Conservation (phyloP, 2,888 invertebrate species). For the Perithous albicinctus region DNA sequence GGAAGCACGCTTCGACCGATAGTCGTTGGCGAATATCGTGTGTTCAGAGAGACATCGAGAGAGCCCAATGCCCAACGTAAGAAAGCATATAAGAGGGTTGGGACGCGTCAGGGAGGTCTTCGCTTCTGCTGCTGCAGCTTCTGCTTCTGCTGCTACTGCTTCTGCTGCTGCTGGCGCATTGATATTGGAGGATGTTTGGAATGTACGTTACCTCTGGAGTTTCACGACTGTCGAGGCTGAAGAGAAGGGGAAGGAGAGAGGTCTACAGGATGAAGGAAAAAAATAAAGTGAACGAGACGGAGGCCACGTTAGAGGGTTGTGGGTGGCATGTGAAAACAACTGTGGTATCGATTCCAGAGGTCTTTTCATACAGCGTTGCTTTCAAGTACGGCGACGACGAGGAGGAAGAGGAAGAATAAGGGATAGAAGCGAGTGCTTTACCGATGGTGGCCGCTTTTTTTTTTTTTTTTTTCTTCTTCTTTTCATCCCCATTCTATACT, state of each 20-base stretch:
- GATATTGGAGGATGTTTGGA: conserved; percentile 58
- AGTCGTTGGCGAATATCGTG: conserved; percentile 55
- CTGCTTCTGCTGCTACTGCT: conserved; percentile 11
- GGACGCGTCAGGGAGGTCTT: conserved; percentile 14
- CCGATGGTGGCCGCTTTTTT: conserved; percentile 31
- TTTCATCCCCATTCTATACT: conserved; percentile 59
- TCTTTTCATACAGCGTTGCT: conserved; percentile 64
- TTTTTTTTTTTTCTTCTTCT: conserved; percentile 54
- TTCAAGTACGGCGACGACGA: conserved; percentile 60
- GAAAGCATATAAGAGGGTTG: conserved; percentile 42
- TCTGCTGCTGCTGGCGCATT: conserved; percentile 48
- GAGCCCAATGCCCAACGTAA: conserved; percentile 26
- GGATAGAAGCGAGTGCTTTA: conserved; percentile 9
- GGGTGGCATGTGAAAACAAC: conserved; percentile 65
- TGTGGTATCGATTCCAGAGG: conserved; percentile 65
- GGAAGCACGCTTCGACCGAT: conserved; percentile 51
- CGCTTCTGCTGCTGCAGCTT: conserved; percentile 14
- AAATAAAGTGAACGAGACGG: conserved; percentile 30
- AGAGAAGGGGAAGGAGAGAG: conserved; percentile 16
- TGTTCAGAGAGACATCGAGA: conserved; percentile 33
- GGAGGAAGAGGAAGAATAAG: conserved; percentile 24
- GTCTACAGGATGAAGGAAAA: conserved; percentile 15
- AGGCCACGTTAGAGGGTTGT: conserved; percentile 49
- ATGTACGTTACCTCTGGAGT: conserved; percentile 30
- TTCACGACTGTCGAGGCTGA: conserved; percentile 45